Evolutionary conservation across 1,140 invertebrate species (phyloP).

Genomic region (Papilio xuthus): DNA sequence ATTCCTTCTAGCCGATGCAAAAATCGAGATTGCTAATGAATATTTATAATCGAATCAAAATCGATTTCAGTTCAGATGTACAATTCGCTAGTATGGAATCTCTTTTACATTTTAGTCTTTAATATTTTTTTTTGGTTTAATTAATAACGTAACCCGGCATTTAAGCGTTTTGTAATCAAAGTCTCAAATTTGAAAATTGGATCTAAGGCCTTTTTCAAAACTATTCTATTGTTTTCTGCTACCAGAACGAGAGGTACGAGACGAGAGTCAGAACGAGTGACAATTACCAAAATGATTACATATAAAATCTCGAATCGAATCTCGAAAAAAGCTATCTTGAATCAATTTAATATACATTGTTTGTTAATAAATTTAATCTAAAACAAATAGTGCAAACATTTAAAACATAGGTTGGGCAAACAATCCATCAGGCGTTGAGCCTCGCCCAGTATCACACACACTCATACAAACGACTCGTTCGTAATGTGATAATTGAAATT

Average conservation of each 20-base stretch:
- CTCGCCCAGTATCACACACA: slow-evolving; percentile 50
- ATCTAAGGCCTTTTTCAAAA: background rate
- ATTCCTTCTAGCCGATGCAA: slow-evolving; percentile 42
- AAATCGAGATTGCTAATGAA: slow-evolving; percentile 48
- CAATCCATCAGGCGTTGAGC: slow-evolving; percentile 52
- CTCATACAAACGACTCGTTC: slow-evolving; percentile 46
- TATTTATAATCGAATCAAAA: slow-evolving; percentile 47
- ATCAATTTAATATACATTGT: background rate
- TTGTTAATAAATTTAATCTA: slow-evolving; percentile 5
- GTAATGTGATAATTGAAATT: slow-evolving; percentile 80
- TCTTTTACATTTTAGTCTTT: too few species aligned
- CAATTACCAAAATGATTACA: background rate
- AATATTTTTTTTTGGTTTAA: background rate
- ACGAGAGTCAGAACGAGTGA: too few species aligned
- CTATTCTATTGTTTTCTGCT: too few species aligned
- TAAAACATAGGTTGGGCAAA: slow-evolving; percentile 33
- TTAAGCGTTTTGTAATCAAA: background rate
- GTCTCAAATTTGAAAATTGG: background rate
- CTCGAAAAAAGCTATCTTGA: background rate
- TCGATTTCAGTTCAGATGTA: background rate
- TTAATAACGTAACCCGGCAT: too few species aligned
- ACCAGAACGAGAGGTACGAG: too few species aligned
- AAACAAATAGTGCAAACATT: background rate
- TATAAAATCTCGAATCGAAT: too few species aligned
- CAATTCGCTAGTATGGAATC: too few species aligned